Conservation (phyloP, 2,113 vertebrate species). For the Chamaetylas fuelleborni region DNA sequence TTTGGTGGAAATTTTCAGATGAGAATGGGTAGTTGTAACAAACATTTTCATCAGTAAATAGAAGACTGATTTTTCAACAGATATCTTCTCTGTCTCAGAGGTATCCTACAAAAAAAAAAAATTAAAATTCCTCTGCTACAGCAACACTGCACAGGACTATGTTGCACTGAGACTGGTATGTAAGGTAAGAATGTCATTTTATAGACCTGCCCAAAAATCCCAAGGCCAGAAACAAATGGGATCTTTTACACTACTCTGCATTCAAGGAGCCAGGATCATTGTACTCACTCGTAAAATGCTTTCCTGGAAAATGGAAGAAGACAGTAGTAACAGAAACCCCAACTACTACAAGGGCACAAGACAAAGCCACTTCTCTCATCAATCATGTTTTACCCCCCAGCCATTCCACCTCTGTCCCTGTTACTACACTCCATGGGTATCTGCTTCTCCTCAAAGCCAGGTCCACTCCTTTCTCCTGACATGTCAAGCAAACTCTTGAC, state of each 20-base stretch:
- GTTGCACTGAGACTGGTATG: neutral
- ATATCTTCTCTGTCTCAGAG: slow-evolving; percentile 64
- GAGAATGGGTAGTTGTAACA: slow-evolving; percentile 77
- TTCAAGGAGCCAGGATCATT: neutral
- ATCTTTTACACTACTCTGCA: neutral
- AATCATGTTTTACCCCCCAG: neutral
- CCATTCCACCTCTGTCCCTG: neutral
- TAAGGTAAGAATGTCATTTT: neutral
- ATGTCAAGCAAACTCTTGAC: neutral
- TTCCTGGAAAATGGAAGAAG: neutral
- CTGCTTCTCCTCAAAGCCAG: neutral
- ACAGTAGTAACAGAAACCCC: neutral
- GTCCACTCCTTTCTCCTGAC: neutral
- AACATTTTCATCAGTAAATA: slow-evolving; percentile 95
- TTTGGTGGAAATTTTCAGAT: slow-evolving; percentile 82
- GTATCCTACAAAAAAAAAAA: slow-evolving; percentile 73
- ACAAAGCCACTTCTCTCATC: neutral
- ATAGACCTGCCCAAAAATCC: neutral
- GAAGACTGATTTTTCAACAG: slow-evolving; percentile 86
- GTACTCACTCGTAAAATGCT: neutral
- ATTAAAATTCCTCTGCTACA: neutral
- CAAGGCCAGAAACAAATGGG: neutral
- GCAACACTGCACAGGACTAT: neutral
- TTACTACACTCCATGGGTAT: neutral
- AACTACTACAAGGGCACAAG: neutral